Evolutionary conservation across 30 jellyfish, hydroid and myxozoan species (phyloP).

Genomic region (Cassiopea xamachana): DNA sequence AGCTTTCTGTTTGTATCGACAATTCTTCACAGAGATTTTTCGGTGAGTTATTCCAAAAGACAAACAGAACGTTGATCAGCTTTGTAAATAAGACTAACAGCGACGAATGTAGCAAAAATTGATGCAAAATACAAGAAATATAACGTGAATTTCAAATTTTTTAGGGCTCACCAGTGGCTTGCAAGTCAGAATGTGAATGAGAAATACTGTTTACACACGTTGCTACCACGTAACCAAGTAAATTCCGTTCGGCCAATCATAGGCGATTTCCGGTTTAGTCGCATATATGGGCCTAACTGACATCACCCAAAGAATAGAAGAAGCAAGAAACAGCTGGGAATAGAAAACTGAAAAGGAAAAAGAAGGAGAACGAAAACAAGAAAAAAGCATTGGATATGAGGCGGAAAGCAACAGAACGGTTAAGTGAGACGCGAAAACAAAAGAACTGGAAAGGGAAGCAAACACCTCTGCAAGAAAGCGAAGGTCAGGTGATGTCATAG

Average conservation of each 20-base stretch:
- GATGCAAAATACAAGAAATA: not conserved
- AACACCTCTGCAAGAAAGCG: slow-evolving; percentile 33
- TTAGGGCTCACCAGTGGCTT: no score
- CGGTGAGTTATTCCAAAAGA: no score
- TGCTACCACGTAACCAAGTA: not conserved
- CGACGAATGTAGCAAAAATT: not conserved
- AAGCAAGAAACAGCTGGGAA: not conserved
- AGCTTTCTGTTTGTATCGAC: no score
- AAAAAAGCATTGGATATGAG: slow-evolving; percentile 6
- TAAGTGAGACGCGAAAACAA: slow-evolving; percentile 42
- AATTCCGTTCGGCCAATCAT: not conserved
- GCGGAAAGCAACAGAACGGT: slow-evolving; percentile 33
- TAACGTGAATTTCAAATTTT: not conserved
- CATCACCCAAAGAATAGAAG: slow-evolving; percentile 35
- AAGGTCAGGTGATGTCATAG: slow-evolving; percentile 39
- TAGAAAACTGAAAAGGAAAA: slow-evolving; percentile 1
- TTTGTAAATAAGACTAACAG: not conserved
- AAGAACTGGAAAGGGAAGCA: slow-evolving; percentile 40
- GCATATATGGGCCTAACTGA: slow-evolving; percentile 35
- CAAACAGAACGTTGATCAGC: no score
- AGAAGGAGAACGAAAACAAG: slow-evolving; percentile 17
- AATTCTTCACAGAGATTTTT: not conserved
- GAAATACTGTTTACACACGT: no score
- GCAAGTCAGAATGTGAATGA: no score
- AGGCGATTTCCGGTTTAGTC: not conserved